phyloP scores from a whole-genome alignment of 1,140 invertebrate species.

The Manduca sexta region DNA sequence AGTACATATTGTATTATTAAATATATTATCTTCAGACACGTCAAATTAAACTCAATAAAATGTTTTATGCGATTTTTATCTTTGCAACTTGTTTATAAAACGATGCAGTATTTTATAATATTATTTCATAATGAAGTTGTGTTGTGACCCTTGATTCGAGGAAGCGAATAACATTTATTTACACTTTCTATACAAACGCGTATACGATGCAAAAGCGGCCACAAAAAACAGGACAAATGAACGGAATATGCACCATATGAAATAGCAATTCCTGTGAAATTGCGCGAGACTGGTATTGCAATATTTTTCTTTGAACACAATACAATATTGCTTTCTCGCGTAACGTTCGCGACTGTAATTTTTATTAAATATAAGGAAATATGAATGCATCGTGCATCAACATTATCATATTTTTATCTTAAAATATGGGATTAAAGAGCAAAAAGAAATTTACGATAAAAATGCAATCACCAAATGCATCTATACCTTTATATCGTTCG shows the following conservation, averaged over 20 bases:
- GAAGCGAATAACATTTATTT: not conserved
- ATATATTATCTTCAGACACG: too few species aligned
- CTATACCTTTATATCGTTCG: too few species aligned
- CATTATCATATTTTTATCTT: too few species aligned
- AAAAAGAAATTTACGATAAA: not conserved
- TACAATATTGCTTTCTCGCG: conserved; percentile 25
- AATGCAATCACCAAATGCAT: conserved; percentile 8
- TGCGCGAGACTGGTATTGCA: conserved; percentile 22
- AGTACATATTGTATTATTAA: too few species aligned
- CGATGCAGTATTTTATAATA: too few species aligned
- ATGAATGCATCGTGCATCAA: not conserved
- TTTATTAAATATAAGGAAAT: conserved; percentile 10
- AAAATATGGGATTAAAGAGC: too few species aligned
- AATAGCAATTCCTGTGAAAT: conserved; percentile 25
- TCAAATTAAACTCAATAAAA: too few species aligned
- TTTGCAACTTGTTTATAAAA: too few species aligned
- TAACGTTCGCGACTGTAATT: conserved; percentile 4
- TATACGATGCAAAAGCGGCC: not conserved
- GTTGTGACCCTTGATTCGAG: not conserved
- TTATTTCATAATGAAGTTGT: too few species aligned
- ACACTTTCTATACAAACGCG: not conserved
- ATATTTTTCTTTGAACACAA: conserved; percentile 36
- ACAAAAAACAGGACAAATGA: conserved; percentile 23
- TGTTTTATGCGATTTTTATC: too few species aligned
- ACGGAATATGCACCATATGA: conserved; percentile 27